Conservation (phyloP, 2,888 invertebrate species). For the Diarsia brunnea region DNA sequence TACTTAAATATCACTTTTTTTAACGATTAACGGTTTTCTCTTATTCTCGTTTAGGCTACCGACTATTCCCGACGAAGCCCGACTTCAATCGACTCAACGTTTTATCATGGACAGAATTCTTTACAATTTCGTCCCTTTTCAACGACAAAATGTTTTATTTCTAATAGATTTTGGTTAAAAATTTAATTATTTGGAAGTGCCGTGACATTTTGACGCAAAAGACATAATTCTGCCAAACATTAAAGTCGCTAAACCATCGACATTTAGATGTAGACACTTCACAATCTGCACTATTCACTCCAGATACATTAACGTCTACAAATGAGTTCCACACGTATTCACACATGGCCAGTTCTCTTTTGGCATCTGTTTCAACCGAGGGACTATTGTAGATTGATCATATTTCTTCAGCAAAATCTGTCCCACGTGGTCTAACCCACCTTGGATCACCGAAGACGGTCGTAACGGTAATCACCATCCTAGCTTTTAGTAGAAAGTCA, state of each 20-base stretch:
- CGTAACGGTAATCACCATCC: neutral
- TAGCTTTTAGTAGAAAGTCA: neutral
- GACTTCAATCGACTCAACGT: constrained; percentile 20
- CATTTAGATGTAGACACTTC: constrained; percentile 16
- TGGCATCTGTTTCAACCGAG: neutral
- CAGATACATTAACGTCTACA: neutral
- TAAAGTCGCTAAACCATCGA: neutral
- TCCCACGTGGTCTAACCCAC: neutral
- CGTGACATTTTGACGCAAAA: neutral
- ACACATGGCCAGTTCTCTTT: neutral
- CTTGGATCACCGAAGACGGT: neutral
- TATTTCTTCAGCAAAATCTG: neutral
- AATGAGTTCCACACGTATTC: neutral
- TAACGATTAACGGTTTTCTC: constrained; percentile 29
- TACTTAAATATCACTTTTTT: constrained; percentile 59
- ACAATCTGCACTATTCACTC: neutral
- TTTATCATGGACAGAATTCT: constrained; percentile 43
- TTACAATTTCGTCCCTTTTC: constrained; percentile 2
- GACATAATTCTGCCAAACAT: constrained; percentile 13
- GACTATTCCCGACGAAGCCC: constrained; percentile 15
- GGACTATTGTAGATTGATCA: neutral
- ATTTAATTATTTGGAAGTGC: constrained; percentile 14
- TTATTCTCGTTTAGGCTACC: constrained; percentile 20
- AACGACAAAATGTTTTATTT: constrained; percentile 27
- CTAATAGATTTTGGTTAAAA: constrained; percentile 46